Conservation (phyloP, 2,888 invertebrate species). For the Cataglyphis altisquamis region DNA sequence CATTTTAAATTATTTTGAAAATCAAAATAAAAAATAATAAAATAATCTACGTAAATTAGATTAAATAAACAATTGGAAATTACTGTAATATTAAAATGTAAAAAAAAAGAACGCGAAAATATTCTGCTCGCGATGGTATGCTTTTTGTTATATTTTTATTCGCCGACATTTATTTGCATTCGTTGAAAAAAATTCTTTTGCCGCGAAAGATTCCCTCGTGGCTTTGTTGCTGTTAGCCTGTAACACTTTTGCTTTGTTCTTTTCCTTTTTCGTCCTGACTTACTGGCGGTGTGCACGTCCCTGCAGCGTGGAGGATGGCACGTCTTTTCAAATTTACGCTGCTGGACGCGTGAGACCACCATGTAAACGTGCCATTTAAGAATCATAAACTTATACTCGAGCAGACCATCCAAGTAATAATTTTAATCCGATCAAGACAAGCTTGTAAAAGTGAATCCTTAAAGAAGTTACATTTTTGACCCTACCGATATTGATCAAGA, state of each 20-base stretch:
- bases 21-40: not conserved
- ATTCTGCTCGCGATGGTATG: not conserved
- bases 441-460: constrained; percentile 34
- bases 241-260: constrained; percentile 52
- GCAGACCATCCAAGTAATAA: constrained; percentile 41
- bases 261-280: constrained; percentile 62
- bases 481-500: no score
- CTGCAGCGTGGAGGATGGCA: constrained; percentile 41
- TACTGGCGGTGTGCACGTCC: constrained; percentile 56
- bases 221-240: constrained; percentile 45
- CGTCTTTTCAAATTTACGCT: constrained; percentile 62
- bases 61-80: not conserved
- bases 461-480: no score
- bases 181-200: constrained; percentile 48
- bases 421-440: constrained; percentile 46
- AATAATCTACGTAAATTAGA: not conserved
- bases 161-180: constrained; percentile 12
- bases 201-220: constrained; percentile 41
- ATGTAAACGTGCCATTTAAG: constrained; percentile 60
- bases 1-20: not conserved
- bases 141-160: constrained; percentile 46
- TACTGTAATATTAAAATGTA: not conserved
- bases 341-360: constrained; percentile 57
- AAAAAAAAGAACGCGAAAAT: not conserved
- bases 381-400: constrained; percentile 68